phyloP scores from a whole-genome alignment of 1,140 invertebrate genomes.

The Calosoma granatense region DNA sequence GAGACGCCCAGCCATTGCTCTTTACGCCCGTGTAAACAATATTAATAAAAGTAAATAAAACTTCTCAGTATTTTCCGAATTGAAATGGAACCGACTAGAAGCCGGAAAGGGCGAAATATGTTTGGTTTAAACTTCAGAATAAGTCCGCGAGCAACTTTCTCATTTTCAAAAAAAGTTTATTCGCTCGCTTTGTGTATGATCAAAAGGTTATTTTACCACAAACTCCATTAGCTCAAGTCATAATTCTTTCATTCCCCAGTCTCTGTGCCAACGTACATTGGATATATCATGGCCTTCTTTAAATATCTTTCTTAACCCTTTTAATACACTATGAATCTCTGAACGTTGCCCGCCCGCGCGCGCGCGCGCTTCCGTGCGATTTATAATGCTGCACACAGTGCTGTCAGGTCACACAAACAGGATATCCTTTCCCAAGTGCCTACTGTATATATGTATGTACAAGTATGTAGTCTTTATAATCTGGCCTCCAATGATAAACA shows the following conservation, averaged over 20 bases:
- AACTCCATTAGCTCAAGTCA: constrained; percentile 6
- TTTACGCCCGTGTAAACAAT: no score
- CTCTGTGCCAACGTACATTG: no score
- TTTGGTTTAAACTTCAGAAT: constrained; percentile 3
- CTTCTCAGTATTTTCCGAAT: background rate
- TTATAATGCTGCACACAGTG: no score
- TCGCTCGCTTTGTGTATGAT: constrained; percentile 6
- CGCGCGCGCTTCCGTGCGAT: no score
- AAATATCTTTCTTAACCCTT: constrained; percentile 1
- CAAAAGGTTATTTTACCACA: constrained; percentile 5
- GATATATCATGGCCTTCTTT: background rate
- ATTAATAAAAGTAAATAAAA: background rate
- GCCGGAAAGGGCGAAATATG: background rate
- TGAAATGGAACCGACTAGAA: constrained; percentile 1
- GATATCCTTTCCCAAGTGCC: no score
- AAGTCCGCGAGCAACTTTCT: background rate
- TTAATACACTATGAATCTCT: background rate
- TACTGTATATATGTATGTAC: no score
- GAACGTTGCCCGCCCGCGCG: background rate
- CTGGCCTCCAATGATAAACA: no score
- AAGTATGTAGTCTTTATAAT: no score
- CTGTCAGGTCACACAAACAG: no score
- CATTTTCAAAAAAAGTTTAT: constrained; percentile 8
- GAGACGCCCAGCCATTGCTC: no score
- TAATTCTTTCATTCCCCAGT: constrained; percentile 1